Evolutionary conservation across 2,113 vertebrate species (phyloP).

Genomic region (Ranitomeya imitator): DNA sequence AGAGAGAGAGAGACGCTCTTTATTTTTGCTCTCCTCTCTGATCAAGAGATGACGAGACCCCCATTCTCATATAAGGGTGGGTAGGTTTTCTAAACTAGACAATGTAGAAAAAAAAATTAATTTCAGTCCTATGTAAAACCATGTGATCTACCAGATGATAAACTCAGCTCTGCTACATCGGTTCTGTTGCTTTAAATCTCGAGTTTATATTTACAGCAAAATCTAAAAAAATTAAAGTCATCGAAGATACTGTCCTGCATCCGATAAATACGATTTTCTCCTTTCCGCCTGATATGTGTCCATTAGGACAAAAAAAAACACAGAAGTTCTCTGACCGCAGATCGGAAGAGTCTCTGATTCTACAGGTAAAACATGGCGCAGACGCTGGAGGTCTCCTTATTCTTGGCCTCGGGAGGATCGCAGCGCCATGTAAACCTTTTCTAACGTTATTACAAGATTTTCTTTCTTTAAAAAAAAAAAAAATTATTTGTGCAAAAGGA

Average conservation of each 20-base stretch:
- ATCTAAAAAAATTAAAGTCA: background rate
- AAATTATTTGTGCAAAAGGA: conserved; percentile 63
- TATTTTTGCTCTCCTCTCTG: background rate
- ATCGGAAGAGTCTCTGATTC: background rate
- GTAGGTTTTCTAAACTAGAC: background rate
- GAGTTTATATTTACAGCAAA: background rate
- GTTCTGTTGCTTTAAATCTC: background rate
- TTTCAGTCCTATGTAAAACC: background rate
- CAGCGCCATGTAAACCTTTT: background rate
- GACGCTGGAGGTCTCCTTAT: background rate
- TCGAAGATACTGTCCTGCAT: background rate
- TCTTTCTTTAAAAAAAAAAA: conserved; percentile 52
- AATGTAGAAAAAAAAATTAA: background rate
- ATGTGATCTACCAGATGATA: background rate
- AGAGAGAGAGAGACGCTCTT: background rate
- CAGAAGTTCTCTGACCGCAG: no score
- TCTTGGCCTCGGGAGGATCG: background rate
- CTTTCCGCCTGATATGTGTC: background rate
- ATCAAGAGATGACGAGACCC: background rate
- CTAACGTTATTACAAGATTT: background rate
- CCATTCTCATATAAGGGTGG: no score
- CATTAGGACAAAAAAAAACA: background rate
- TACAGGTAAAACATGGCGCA: conserved; percentile 22
- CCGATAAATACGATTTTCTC: background rate
- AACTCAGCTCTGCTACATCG: background rate